Base-by-base conservation (phyloP, 1,140 invertebrate species). In the Oncopodura yosiiana region DNA sequence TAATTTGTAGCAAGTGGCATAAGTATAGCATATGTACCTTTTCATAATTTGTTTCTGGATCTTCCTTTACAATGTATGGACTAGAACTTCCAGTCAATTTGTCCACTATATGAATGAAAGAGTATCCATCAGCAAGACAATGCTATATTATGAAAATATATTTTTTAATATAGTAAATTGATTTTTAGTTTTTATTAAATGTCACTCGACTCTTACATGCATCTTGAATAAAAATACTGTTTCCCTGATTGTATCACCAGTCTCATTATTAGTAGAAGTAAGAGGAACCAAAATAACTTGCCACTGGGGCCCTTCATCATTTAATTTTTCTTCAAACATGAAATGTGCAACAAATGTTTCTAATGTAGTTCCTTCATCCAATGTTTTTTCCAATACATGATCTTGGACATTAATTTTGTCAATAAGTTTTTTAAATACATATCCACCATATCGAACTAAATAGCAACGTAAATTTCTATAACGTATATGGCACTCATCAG, bases 81-180 rank as follows among this genome's bases (percentile, higher is more conserved):
- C 46, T 29, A 18, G 24, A 12, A 38, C 38, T 56, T 38, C 54
- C 54, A 11, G 54, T 56, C 3, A 56, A 32, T 14, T 18, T 50
- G 12, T 56, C 54, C 2, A 56, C 54, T 9, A 56, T 43, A 29
- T 56, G 54, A 3, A 56, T 36, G 11, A 56, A 56, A 1, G 37
- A 23, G 30, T 56, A 56, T 2, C 54, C 54, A 24, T 56, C 54
- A 2, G 48, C 29, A 4, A 56, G n/a, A 12, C 48, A 50, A 34
- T 56, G 54, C n/a, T n/a, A n/a, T n/a, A n/a, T n/a, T n/a, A n/a
- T n/a, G n/a, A n/a, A n/a, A n/a, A n/a, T n/a, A n/a, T n/a, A n/a
- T n/a, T n/a, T n/a, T n/a, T n/a, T n/a, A n/a, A n/a, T n/a, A n/a
- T n/a, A n/a, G n/a, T n/a, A n/a, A n/a, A n/a, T n/a, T n/a, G n/a